phyloP scores from a whole-genome alignment of 2,113 vertebrate species.

The Phylloscopus trochilus region DNA sequence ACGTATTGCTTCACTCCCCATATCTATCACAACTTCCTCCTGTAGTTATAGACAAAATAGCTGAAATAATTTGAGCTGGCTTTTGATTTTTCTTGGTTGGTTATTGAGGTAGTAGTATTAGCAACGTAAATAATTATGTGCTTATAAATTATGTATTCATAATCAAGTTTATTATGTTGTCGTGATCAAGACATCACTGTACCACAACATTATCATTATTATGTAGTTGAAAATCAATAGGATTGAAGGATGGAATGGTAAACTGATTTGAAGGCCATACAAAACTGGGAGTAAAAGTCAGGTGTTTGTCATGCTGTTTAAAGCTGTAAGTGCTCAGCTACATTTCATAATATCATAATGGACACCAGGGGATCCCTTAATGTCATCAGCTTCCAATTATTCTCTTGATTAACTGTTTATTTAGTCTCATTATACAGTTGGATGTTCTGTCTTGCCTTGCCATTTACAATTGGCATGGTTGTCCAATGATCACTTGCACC shows the following conservation, averaged over 20 bases:
- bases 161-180: not conserved
- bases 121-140: not conserved
- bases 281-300: slow-evolving; percentile 20
- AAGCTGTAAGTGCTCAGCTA: slow-evolving; percentile 18
- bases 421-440: slow-evolving; percentile 16
- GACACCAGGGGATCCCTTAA: slow-evolving; percentile 49
- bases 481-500: not conserved
- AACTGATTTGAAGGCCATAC: not conserved
- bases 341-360: slow-evolving; percentile 36
- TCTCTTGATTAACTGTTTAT: slow-evolving; percentile 53
- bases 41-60: not conserved
- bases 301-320: slow-evolving; percentile 2
- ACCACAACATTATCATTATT: not conserved
- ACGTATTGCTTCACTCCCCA: not conserved
- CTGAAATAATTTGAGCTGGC: not conserved
- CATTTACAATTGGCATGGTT: not conserved
- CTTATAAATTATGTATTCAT: not conserved
- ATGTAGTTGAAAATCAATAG: not conserved
- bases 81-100: not conserved
- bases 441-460: slow-evolving; percentile 7
- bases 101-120: not conserved
- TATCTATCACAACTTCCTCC: not conserved
- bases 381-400: slow-evolving; percentile 56
- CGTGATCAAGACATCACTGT: not conserved
- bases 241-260: not conserved